Conservation (phyloP, 2,113 vertebrate genomes). For the Proteles cristata region DNA sequence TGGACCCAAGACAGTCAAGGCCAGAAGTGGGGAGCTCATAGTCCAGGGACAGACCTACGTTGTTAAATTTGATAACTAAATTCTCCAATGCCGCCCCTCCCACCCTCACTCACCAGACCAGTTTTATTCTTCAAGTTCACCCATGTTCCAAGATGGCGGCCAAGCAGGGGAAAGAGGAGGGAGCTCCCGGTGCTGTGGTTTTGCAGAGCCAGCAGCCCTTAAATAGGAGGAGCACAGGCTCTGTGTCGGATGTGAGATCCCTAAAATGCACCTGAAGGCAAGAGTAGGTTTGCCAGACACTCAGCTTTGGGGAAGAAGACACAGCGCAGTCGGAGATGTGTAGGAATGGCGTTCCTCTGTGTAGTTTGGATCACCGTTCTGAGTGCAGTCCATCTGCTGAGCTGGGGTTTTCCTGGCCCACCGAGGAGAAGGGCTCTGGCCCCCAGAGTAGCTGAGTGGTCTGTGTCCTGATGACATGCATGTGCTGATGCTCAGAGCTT, state of each 20-base stretch:
- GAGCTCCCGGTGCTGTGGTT: background rate
- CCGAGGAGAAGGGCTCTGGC: background rate
- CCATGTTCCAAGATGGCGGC: background rate
- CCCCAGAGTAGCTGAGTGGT: accelerated
- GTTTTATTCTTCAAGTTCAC: background rate
- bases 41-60: background rate
- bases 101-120: background rate
- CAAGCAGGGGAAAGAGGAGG: background rate
- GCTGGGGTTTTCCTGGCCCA: background rate
- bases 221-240: background rate
- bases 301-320: background rate
- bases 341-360: background rate
- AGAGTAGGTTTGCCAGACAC: background rate
- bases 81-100: background rate
- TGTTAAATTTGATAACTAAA: background rate
- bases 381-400: background rate
- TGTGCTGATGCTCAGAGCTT: background rate
- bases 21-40: background rate
- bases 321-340: background rate
- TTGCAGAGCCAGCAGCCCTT: background rate
- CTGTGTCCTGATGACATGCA: accelerated
- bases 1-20: background rate
- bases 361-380: background rate
- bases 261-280: background rate
- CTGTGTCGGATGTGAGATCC: background rate